These are phyloP conservation scores for Liasis olivaceus DNA, from an alignment of 2,797 vertebrate species.

Conservation along the genomic window DNA sequence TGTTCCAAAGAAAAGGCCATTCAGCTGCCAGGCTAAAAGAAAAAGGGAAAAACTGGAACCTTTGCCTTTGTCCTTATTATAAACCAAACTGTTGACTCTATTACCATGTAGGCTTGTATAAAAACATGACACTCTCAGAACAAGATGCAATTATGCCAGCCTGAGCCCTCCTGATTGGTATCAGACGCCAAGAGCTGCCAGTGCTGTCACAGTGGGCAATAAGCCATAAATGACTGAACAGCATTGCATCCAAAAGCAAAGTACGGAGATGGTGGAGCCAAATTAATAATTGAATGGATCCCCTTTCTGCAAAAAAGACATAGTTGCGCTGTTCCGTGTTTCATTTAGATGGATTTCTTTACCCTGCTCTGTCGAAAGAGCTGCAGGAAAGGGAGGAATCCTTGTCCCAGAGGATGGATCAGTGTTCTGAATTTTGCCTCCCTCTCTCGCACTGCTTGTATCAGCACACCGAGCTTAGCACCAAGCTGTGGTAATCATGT, in stretches of 20 bases:
- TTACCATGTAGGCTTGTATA: background rate
- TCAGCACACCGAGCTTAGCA: background rate
- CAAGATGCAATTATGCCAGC: background rate
- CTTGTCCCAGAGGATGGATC: background rate
- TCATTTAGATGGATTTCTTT: background rate
- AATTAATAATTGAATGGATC: constrained; percentile 1
- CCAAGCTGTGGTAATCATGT: background rate
- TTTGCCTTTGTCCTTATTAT: background rate
- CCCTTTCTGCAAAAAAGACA: background rate
- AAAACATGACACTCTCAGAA: background rate
- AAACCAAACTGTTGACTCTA: background rate
- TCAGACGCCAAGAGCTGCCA: background rate
- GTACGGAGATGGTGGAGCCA: background rate
- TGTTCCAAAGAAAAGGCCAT: background rate
- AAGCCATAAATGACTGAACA: background rate
- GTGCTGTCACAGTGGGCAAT: background rate
- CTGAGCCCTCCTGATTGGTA: background rate
- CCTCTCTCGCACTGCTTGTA: background rate
- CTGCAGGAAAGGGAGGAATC: background rate
- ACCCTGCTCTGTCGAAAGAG: background rate
- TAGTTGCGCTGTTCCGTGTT: background rate
- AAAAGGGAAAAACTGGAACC: background rate
- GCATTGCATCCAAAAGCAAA: background rate
- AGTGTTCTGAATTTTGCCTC: background rate
- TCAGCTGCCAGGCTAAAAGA: background rate